Percentiles rank a stretch among this genome's conserved stretches.
Evolutionary conservation across 2,888 invertebrate genomes (phyloP).

Genomic region (Smittia sp.): DNA sequence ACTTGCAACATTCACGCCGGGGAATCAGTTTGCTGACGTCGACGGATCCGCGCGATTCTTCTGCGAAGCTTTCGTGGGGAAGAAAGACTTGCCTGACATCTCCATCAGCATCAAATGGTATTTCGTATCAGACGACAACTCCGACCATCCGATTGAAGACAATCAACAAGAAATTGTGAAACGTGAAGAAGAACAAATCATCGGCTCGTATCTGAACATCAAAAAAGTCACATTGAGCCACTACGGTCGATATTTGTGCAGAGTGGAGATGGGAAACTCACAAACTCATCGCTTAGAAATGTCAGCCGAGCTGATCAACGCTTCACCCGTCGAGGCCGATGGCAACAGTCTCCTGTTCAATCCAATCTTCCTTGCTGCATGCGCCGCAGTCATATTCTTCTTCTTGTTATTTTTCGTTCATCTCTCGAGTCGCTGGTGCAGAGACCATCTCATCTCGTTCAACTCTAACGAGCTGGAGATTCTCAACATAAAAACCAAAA

Average conservation of each 20-base stretch:
- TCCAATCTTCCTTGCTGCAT: slow-evolving; percentile 16
- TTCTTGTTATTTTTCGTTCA: slow-evolving; percentile 23
- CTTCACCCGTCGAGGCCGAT: slow-evolving; percentile 42
- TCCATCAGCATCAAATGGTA: slow-evolving; percentile 70
- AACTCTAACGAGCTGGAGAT: neutral
- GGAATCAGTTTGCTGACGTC: slow-evolving; percentile 62
- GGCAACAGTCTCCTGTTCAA: slow-evolving; percentile 6
- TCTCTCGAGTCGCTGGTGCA: neutral
- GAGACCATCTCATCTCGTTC: neutral
- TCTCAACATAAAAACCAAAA: neutral
- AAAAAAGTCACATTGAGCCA: slow-evolving; percentile 61
- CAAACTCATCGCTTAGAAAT: slow-evolving; percentile 53
- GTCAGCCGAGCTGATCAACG: slow-evolving; percentile 46
- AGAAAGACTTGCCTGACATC: slow-evolving; percentile 66
- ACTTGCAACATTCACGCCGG: slow-evolving; percentile 65
- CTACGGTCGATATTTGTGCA: slow-evolving; percentile 70
- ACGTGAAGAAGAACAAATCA: slow-evolving; percentile 68
- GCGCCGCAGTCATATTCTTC: neutral
- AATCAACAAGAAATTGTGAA: slow-evolving; percentile 45
- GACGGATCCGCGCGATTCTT: slow-evolving; percentile 66
- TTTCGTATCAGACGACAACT: slow-evolving; percentile 59
- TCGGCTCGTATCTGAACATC: slow-evolving; percentile 68
- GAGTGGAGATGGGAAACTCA: slow-evolving; percentile 59
- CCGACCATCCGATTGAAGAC: slow-evolving; percentile 42
- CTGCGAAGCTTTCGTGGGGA: slow-evolving; percentile 76